Percentiles rank a stretch among this genome's conserved stretches.
phyloP scores from a whole-genome alignment of 2,797 vertebrate genomes.

The Hippopotamyrus pictus region DNA sequence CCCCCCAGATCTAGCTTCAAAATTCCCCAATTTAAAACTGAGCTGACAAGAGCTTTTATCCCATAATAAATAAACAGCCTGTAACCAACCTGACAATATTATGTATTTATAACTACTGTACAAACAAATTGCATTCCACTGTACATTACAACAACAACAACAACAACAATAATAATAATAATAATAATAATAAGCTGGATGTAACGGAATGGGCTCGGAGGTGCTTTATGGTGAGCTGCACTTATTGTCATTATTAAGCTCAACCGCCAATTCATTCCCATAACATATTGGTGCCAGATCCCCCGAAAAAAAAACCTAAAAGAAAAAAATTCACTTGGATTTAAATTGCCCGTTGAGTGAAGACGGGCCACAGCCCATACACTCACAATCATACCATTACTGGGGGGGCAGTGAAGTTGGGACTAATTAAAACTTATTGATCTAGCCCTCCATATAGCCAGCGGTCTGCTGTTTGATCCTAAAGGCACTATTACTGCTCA shows the following conservation, averaged over 20 bases:
- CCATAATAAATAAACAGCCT: background rate
- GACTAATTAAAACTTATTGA: constrained; percentile 67
- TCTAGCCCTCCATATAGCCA: constrained; percentile 36
- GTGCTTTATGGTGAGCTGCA: background rate
- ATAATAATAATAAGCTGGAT: background rate
- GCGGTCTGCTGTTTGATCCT: background rate
- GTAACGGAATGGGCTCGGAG: background rate
- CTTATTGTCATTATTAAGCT: background rate
- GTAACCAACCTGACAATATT: background rate
- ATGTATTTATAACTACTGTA: background rate
- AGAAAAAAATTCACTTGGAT: background rate
- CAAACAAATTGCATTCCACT: background rate
- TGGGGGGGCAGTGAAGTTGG: background rate
- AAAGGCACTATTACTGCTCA: background rate
- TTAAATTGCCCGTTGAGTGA: background rate
- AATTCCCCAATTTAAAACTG: background rate
- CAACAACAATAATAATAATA: background rate
- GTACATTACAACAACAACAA: background rate
- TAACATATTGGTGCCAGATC: background rate
- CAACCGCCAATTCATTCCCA: background rate
- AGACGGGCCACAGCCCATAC: background rate
- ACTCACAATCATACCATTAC: background rate
- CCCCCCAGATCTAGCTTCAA: background rate
- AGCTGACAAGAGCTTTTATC: background rate
- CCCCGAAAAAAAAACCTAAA: background rate